phyloP scores from a whole-genome alignment of 2,113 vertebrate genomes.

The Pedetes capensis region DNA sequence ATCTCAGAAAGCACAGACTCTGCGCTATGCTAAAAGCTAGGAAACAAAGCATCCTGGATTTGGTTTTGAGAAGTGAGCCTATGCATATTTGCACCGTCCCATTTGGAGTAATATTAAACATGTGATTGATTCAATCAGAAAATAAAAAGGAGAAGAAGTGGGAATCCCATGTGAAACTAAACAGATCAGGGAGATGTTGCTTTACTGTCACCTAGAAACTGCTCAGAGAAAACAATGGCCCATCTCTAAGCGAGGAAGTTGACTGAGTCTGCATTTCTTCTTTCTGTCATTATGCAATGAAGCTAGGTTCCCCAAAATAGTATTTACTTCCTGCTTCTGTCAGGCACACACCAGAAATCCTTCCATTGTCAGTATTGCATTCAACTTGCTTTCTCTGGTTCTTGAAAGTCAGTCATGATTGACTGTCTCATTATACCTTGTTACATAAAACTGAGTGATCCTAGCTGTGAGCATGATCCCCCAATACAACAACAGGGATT shows the following conservation, averaged over 20 bases:
- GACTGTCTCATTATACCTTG: neutral
- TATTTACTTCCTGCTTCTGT: neutral
- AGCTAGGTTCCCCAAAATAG: neutral
- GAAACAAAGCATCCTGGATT: neutral
- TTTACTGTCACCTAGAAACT: neutral
- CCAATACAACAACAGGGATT: neutral
- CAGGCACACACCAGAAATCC: neutral
- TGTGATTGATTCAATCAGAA: neutral
- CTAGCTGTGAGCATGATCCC: neutral
- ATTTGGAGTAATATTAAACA: neutral
- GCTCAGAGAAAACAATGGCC: neutral
- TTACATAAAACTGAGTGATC: neutral
- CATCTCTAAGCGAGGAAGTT: neutral
- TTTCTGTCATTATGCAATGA: neutral
- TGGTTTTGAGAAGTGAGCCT: neutral
- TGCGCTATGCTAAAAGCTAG: neutral
- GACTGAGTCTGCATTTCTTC: neutral
- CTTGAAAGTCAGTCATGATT: neutral
- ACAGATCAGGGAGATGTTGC: neutral
- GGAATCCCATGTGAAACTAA: neutral
- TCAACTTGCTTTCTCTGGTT: neutral
- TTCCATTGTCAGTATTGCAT: neutral
- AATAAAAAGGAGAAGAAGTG: neutral
- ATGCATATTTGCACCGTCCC: neutral
- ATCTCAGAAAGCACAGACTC: neutral